Base-by-base conservation (phyloP, 1,140 invertebrate species). In the Brachionus calyciflorus region DNA sequence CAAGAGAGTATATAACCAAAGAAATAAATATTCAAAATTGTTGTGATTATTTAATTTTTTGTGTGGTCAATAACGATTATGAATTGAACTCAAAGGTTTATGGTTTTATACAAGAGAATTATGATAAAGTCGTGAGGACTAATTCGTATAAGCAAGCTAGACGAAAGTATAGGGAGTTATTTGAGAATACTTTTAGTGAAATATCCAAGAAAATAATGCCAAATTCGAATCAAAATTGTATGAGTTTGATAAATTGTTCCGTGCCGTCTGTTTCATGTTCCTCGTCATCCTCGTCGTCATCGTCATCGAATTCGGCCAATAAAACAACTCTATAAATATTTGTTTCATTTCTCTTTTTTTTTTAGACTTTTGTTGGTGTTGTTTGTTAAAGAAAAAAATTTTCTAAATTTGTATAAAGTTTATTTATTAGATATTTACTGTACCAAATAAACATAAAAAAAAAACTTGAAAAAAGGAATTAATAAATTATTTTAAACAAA, bases 1-100 rank as follows among this genome's bases (percentile, higher is more conserved):
- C 69, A 12, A 30, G 69, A 7, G 69, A 73, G 24, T 37, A 73
- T 21, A n/a, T 73, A 46, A 73, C 51, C 21, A 73, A 73, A 53
- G 69, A 73, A 37, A 26, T 73, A 9, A 73, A 51, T 24, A 51
- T 73, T 1, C 69, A 73, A 10, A 73, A 73, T 33, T 73, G 69
- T 40, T 73, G 69, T 40, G 69, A 73, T 33, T 51, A 73, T 55
- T 55, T 73, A 28, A 73, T 73, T 33, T 73, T 73, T 55, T 73
- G 69, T 55, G 69, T 73, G 12, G 46, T 73, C 6, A 73, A 73
- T 21, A 73, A 73, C 28, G 69, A 73, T 37, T 73, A 73, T 40
- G 69, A 73, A 33, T 26, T 73, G 12, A 73, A 73, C 41, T 12
- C 19, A 5, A 73, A 73, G 30, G 37, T 73, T 17, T 46, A 73